Conservation (phyloP, 64 coral and sea anemone genomes). For the Trachythela sp. region DNA sequence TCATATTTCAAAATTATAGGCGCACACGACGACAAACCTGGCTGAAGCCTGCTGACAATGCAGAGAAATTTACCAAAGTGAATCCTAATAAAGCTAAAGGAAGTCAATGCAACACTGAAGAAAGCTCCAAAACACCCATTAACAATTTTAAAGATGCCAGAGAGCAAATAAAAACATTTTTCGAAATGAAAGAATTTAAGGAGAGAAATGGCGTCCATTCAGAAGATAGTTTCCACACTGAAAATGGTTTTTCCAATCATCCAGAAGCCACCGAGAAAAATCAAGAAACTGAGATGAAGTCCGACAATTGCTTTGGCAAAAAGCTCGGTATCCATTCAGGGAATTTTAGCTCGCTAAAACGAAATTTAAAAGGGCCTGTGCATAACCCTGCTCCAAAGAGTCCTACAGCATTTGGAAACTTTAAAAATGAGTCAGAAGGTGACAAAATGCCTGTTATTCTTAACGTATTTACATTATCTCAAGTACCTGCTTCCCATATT, state of each 20-base stretch:
- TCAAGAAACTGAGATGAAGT: not conserved
- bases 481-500: not conserved
- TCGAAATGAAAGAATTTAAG: too few relatives aligned
- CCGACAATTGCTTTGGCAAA: not conserved
- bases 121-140: not conserved
- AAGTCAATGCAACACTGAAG: not conserved
- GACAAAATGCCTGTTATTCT: not conserved
- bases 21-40: not conserved
- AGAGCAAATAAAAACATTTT: too few relatives aligned
- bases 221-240: too few relatives aligned
- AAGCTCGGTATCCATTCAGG: not conserved
- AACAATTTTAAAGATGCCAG: too few relatives aligned
- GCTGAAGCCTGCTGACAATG: not conserved
- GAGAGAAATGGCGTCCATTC: too few relatives aligned
- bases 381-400: not conserved
- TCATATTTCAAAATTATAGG: not conserved
- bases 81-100: not conserved
- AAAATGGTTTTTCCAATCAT: too few relatives aligned
- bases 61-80: not conserved
- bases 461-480: not conserved
- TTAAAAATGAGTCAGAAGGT: not conserved
- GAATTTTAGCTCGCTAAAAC: not conserved
- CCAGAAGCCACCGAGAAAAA: too few relatives aligned
- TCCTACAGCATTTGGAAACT: not conserved
- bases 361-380: not conserved